phyloP scores from a whole-genome alignment of 2,888 invertebrate species.

The Sicus ferrugineus region DNA sequence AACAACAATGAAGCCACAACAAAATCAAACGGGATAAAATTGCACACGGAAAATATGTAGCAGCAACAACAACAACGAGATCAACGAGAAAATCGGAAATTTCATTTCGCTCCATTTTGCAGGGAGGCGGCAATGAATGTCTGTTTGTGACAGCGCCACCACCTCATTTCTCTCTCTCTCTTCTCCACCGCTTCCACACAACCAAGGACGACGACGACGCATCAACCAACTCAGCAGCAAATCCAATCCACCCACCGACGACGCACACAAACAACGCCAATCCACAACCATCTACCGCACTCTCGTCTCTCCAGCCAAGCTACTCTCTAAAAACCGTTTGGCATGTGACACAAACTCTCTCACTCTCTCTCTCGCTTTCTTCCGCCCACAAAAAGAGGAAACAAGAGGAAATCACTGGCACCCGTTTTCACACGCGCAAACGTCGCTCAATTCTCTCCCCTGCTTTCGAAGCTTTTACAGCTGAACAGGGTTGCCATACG shows the following conservation, averaged over 20 bases:
- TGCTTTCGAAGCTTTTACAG: too few relatives aligned
- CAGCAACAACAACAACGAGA: conserved; percentile 19
- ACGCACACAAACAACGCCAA: neutral
- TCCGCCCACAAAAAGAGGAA: too few relatives aligned
- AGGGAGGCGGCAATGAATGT: conserved; percentile 30
- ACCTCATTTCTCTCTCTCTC: conserved; percentile 13
- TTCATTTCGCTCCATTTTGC: conserved; percentile 17
- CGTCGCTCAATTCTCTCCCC: too few relatives aligned
- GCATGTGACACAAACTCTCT: neutral
- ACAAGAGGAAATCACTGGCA: too few relatives aligned
- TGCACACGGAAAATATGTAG: neutral
- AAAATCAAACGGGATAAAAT: conserved; percentile 4
- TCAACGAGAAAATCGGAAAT: conserved; percentile 22
- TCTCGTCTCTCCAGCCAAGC: neutral
- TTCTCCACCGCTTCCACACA: neutral
- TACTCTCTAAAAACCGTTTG: neutral
- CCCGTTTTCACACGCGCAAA: too few relatives aligned
- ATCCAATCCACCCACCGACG: neutral
- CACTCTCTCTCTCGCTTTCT: neutral
- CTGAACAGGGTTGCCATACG: too few relatives aligned
- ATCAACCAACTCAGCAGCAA: neutral
- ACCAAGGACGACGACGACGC: neutral
- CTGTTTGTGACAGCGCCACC: conserved; percentile 33
- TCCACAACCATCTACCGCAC: neutral
- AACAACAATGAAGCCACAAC: conserved; percentile 2